Evolutionary conservation across 2,888 invertebrate genomes (phyloP).

Genomic region (Tenthredo scrophulariae): DNA sequence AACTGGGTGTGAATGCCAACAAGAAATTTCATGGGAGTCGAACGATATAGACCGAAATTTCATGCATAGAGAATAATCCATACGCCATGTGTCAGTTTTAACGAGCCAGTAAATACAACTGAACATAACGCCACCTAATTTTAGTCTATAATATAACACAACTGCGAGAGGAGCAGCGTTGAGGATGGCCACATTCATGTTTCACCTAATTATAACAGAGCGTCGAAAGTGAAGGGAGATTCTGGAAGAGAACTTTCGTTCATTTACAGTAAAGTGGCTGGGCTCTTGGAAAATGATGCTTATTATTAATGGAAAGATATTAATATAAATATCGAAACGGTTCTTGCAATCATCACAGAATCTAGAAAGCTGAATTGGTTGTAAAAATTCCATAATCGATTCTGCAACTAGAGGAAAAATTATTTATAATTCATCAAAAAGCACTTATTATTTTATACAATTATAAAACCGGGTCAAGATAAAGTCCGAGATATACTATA

Average conservation of each 20-base stretch:
- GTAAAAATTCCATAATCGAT: not conserved
- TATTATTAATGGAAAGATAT: not conserved
- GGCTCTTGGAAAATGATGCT: not conserved
- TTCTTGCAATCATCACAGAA: not conserved
- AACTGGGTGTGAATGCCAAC: not conserved
- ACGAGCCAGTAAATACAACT: not conserved
- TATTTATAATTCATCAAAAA: not conserved
- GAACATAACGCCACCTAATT: constrained; percentile 20
- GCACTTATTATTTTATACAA: not conserved
- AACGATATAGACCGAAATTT: not conserved
- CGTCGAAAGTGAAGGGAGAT: not conserved
- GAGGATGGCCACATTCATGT: not conserved
- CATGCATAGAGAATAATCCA: not conserved
- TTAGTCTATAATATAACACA: not conserved
- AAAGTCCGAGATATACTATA: not conserved
- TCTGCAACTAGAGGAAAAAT: not conserved
- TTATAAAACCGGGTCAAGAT: not conserved
- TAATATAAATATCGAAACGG: not conserved
- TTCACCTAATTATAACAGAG: constrained; percentile 9
- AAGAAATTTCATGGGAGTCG: not conserved
- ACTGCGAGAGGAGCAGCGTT: not conserved
- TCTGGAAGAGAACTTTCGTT: not conserved
- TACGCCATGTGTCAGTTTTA: not conserved
- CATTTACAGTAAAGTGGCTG: not conserved
- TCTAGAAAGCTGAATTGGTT: not conserved